Conservation (phyloP, 1,140 invertebrate species). For the Batillaria attramentaria region DNA sequence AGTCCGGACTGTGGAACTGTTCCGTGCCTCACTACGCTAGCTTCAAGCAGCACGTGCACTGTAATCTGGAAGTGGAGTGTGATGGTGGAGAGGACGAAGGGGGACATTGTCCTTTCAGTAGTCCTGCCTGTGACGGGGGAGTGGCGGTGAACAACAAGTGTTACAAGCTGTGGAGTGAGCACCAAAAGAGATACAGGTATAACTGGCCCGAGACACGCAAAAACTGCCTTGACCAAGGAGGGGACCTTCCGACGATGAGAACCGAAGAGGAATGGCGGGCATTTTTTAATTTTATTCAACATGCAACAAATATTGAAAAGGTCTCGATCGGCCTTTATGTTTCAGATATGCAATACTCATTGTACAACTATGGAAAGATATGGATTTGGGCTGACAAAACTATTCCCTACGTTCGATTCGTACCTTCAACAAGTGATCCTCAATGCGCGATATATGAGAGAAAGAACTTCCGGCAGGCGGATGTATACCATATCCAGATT, state of each 20-base stretch:
- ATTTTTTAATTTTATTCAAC: not conserved
- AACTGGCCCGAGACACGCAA: not conserved
- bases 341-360: not conserved
- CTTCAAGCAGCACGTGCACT: constrained; percentile 4
- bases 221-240: not conserved
- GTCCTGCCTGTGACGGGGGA: constrained; percentile 1
- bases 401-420: not conserved
- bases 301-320: not conserved
- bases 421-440: not conserved
- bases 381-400: constrained; percentile 12
- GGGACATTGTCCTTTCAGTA: constrained; percentile 21
- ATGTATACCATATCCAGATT: not conserved
- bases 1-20: constrained; percentile 7
- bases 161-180: not conserved
- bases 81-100: constrained; percentile 12
- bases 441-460: not conserved
- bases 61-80: constrained; percentile 22
- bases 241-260: constrained; percentile 14
- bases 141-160: constrained; percentile 1
- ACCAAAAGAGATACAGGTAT: too few species aligned
- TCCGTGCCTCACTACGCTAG: not conserved
- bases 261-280: not conserved
- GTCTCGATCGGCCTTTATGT: not conserved
- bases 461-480: not conserved
- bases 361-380: not conserved